These are phyloP conservation scores for Ceramica pisi DNA, from an alignment of 2,888 invertebrate genomes.

Conservation along the genomic window DNA sequence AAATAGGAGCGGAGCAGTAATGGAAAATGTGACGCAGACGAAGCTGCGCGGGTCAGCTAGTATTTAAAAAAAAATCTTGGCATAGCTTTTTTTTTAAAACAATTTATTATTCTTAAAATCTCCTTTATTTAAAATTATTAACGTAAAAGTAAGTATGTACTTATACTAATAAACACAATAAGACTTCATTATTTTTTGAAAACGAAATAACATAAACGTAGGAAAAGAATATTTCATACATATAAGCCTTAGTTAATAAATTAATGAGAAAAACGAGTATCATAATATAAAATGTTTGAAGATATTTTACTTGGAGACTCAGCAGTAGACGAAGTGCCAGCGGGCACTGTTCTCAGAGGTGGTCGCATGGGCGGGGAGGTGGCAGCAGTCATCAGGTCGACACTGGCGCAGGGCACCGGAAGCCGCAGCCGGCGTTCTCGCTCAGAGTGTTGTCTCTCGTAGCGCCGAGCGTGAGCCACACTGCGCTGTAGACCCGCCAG, in stretches of 20 bases:
- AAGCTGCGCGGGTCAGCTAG: too few species aligned
- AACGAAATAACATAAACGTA: background rate
- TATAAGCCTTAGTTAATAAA: slow-evolving; percentile 47
- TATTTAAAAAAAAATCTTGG: too few species aligned
- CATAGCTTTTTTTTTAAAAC: too few species aligned
- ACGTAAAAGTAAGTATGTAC: too few species aligned
- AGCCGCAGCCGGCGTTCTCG: slow-evolving; percentile 75
- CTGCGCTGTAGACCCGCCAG: slow-evolving; percentile 80
- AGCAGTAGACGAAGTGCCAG: slow-evolving; percentile 34
- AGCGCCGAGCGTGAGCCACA: slow-evolving; percentile 77
- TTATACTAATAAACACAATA: too few species aligned
- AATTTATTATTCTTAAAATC: too few species aligned
- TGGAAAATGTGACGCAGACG: too few species aligned
- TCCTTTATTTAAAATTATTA: too few species aligned
- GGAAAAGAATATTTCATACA: slow-evolving; percentile 26
- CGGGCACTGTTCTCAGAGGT: slow-evolving; percentile 67
- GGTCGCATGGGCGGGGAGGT: slow-evolving; percentile 67
- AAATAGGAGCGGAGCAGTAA: too few species aligned
- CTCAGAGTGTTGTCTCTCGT: slow-evolving; percentile 74
- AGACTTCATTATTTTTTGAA: too few species aligned
- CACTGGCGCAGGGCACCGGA: slow-evolving; percentile 69
- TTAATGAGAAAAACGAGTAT: slow-evolving; percentile 74
- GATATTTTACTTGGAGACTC: slow-evolving; percentile 69
- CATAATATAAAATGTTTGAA: slow-evolving; percentile 74
- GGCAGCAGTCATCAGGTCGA: slow-evolving; percentile 74